Evolutionary conservation across 2,113 vertebrate genomes (phyloP).

Genomic region (Nothoprocta pentlandii): DNA sequence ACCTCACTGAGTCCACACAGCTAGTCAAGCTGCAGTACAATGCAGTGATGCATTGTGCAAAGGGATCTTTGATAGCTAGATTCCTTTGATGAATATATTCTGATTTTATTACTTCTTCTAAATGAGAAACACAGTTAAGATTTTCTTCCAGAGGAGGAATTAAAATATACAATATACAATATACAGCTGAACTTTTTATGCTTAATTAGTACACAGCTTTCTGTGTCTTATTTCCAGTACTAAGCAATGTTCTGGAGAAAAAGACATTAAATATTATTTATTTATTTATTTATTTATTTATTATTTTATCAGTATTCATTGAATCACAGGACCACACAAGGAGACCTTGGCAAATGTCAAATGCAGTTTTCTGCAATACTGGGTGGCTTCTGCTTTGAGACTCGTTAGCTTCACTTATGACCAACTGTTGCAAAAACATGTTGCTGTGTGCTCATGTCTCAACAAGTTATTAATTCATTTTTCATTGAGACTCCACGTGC

Average conservation of each 20-base stretch:
- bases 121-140: not conserved
- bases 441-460: not conserved
- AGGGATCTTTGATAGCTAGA: not conserved
- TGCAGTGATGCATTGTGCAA: too few species aligned
- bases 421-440: not conserved
- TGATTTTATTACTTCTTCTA: not conserved
- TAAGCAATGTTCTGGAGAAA: not conserved
- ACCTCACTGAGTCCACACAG: not conserved
- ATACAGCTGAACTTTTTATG: not conserved
- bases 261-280: not conserved
- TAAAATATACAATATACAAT: not conserved
- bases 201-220: not conserved
- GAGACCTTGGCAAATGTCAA: not conserved
- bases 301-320: not conserved
- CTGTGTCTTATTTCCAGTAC: not conserved
- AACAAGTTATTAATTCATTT: not conserved
- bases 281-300: not conserved
- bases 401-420: not conserved
- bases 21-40: not conserved
- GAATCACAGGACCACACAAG: conserved; percentile 36
- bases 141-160: not conserved
- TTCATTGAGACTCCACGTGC: not conserved
- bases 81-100: not conserved
- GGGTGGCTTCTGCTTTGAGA: not conserved
- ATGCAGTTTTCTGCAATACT: not conserved